Conservation (phyloP, 2,888 invertebrate genomes). For the Prosapia bicincta region DNA sequence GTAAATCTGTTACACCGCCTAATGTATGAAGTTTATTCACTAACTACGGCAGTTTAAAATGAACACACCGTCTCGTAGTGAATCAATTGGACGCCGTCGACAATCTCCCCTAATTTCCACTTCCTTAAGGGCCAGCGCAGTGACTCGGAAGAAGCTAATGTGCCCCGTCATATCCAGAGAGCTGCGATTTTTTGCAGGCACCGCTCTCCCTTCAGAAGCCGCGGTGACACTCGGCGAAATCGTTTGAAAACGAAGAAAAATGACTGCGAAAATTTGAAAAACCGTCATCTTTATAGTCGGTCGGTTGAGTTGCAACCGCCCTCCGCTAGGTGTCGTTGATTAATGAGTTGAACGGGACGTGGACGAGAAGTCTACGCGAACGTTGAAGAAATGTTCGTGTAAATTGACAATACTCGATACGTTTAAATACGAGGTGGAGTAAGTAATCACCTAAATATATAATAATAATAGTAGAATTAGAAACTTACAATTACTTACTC, state of each 20-base stretch:
- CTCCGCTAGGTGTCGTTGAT: background rate
- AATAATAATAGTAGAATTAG: too few relatives aligned
- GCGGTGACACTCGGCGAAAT: background rate
- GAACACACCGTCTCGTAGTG: background rate
- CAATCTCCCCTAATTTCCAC: slow-evolving; percentile 19
- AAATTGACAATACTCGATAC: too few relatives aligned
- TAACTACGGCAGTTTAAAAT: background rate
- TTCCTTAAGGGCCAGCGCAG: slow-evolving; percentile 12
- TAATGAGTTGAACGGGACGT: background rate
- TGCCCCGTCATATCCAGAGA: background rate
- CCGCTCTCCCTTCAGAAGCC: background rate
- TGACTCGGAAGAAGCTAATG: slow-evolving; percentile 20
- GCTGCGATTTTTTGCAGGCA: slow-evolving; percentile 4
- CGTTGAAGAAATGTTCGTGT: too few relatives aligned
- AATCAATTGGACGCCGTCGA: background rate
- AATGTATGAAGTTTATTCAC: too few relatives aligned
- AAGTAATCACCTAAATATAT: too few relatives aligned
- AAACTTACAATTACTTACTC: too few relatives aligned
- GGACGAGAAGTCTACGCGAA: too few relatives aligned
- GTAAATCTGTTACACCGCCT: too few relatives aligned
- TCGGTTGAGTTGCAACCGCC: background rate
- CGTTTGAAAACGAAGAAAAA: slow-evolving; percentile 2
- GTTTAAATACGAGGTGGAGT: too few relatives aligned
- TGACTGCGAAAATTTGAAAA: background rate
- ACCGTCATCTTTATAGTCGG: background rate